Evolutionary conservation across 2,888 invertebrate genomes (phyloP), one percentile per base, ranked within the genome.

Genomic region (Auanema sp.): DNA sequence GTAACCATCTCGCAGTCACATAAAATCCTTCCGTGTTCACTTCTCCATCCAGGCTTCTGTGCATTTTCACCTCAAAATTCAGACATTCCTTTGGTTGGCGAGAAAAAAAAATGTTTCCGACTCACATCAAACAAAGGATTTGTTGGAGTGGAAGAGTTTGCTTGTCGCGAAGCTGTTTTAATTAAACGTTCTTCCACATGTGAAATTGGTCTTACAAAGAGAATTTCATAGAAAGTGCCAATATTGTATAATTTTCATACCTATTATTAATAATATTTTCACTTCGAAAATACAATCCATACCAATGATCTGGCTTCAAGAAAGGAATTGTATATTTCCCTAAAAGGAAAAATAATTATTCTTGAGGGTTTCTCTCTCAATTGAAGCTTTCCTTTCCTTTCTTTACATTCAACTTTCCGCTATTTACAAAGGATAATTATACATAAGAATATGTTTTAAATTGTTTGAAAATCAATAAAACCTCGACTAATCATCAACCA

Each of bases 301-400:
- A 82, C 76, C 77, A 80, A 16, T 69, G 69, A 52, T 76, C 75
- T 1, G 82, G 82, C 25, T 72, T 72, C 24, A 82, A 71, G 58
- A 79, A 82, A 52, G 78, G 79, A 51, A 82, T 75, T 3, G 81
- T 83, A 65, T 82, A 82, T 14, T 79, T 68, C 8, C 81, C 81
- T 79, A 64, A 64, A 69, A 64, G 47, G 21, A 47, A 21, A 47
- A 47, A 47, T 47, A 47, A 47, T 50, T 50, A 50, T 50, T 24
- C 51, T 50, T 12, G 23, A 50, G 23, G 49, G 23, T 50, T 16
- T 12, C 24, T 50, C n/a, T 25, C 12, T 16, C 24, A 24, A 11
- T 25, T 50, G 16, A 25, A 16, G 24, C 12, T 25, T 16, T 16
- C 12, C 23, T 50, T 12, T 12, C n/a, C 11, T 24, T 16, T 14